Conservation (phyloP, 1,140 invertebrate species). For the Drosophila subobscura region DNA sequence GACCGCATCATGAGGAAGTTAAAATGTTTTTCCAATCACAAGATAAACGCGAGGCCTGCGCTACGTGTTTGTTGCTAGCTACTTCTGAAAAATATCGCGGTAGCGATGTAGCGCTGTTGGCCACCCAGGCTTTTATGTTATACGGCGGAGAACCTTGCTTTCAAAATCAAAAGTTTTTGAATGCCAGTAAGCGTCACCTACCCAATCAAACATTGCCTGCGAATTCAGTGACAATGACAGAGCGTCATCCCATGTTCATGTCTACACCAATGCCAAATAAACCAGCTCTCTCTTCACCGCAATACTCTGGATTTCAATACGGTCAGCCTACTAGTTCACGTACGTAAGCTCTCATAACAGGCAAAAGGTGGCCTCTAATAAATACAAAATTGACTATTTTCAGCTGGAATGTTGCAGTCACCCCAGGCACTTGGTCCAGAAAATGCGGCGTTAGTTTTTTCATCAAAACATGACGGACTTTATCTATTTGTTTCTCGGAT, state of each 20-base stretch:
- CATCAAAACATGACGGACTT: constrained; percentile 95
- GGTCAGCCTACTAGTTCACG: constrained; percentile 71
- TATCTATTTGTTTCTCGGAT: constrained; percentile 95
- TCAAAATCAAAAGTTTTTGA: constrained; percentile 50
- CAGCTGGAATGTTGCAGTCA: constrained; percentile 65
- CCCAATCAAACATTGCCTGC: constrained; percentile 42
- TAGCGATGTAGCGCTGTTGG: constrained; percentile 92
- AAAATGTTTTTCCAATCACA: constrained; percentile 93
- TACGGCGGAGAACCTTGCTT: constrained; percentile 91
- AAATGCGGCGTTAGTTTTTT: constrained; percentile 68
- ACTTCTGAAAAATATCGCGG: constrained; percentile 89
- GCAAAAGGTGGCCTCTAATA: background rate
- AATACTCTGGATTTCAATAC: constrained; percentile 35
- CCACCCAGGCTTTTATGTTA: constrained; percentile 95
- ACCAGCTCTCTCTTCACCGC: background rate
- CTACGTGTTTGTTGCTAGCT: constrained; percentile 93
- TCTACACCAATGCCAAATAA: constrained; percentile 78
- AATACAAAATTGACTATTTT: background rate
- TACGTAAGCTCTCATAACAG: constrained; percentile 31
- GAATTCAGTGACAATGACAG: constrained; percentile 26
- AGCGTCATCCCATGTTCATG: constrained; percentile 69
- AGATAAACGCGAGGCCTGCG: constrained; percentile 93
- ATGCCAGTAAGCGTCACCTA: constrained; percentile 47
- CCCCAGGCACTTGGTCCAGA: constrained; percentile 46
- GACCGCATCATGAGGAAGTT: constrained; percentile 92